Base-by-base conservation (phyloP, 2,113 vertebrate species). In the Rhinichthys klamathensis region DNA sequence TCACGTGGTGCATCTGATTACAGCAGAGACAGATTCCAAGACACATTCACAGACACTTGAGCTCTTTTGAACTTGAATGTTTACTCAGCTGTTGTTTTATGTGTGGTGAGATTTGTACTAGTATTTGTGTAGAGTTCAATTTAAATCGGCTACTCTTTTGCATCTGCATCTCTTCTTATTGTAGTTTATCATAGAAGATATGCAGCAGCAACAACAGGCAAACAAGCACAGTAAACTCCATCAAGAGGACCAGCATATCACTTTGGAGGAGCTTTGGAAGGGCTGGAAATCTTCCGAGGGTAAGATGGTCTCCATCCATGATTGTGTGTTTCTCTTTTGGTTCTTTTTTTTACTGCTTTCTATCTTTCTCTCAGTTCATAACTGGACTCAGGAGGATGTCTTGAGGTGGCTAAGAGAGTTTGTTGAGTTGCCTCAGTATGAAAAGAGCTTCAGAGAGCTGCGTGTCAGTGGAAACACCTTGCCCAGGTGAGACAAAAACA, bases 261-360 rank as follows among this genome's bases (percentile, higher is more conserved):
- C 97, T 8, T 92, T 99, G 87, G 97, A 98, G 92, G 98, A 99
- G 91, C 93, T 99, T 49, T 99, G 98, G 98, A 97, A 94, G 87
- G 94, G 95, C 23, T 99, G 98, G 98, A 99, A 99, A 91, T 96
- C 95, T 0, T 99, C 98, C 51, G 96, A 98, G 95, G 98, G 97
- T 98, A 87, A 67, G 75, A 70, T 51, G n/a, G 16, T 58, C 13
- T 46, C 54, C 69, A 65, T 56, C 49, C 69, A 65, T 54, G 11
- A 73, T 27, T 56, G n/a, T 44, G 44, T 61, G 30, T 80, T 54
- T 54, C 16, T 30, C 9, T 49, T 76, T 54, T n/a, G 35, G 0
- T 4, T 41, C 18, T 56, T 56, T 56, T 56, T 27, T 84, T 18
- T 11, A 58, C 7, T 69, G 16, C 25, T 51, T 61, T 32, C 56